Base-by-base conservation (phyloP, 2,113 vertebrate genomes). In the Myotis yumanensis region DNA sequence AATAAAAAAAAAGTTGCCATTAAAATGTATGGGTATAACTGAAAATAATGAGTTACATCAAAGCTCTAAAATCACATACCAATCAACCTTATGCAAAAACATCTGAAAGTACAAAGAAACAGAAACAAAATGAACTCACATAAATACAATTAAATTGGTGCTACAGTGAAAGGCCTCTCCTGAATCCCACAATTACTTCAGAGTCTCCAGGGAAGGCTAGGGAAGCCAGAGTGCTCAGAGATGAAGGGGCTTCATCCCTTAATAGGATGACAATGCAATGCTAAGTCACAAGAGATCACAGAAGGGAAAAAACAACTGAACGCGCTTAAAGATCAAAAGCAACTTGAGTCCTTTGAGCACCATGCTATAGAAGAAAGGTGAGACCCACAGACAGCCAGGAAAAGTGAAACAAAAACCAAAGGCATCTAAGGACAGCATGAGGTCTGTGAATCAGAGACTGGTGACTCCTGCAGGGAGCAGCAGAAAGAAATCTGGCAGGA, bases 111-210 rank as follows among this genome's bases (percentile, higher is more conserved):
- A 66, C 23, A 54, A 48, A 77, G 93, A 54, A 40, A 54, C 28
- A 66, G 85, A 73, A 91, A 14, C 46, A 72, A 85, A 79, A 91
- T 4, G 20, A 85, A 76, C 62, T 89, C 32, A 51, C 79, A 90
- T 23, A 62, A 73, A 77, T 43, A 66, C 66, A 40, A 28, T 52
- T 54, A 52, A 71, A 52, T 3, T 46, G 91, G 7, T 40, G 46
- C 35, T 64, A 28, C 46, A 57, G 11, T 43, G 15, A 57, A 84
- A 64, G 46, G 80, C 71, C 18, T 57, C 81, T 35, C 9, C 37
- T 3, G 15, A n/a, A n/a, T 59, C n/a, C 76, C 40, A 80, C 43
- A 66, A n/a, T 43, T 12, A 88, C 93, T 95, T 95, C 91, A 87
- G 80, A 95, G 94, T 72, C 81, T 95, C 86, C 62, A 40, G 64